Conservation (phyloP, 2,888 invertebrate genomes). For the Leucophora obtusa region DNA sequence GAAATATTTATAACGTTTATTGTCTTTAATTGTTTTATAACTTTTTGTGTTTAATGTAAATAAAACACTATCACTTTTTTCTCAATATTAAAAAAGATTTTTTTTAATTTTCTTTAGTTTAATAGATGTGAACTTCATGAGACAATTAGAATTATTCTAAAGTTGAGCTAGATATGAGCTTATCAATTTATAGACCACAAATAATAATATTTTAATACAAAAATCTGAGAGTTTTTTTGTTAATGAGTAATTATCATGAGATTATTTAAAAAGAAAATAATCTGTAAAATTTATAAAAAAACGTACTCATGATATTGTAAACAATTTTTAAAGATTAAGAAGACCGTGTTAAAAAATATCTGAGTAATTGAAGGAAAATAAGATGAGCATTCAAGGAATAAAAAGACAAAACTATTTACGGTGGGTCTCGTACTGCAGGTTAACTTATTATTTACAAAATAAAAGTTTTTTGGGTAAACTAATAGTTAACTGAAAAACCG, state of each 20-base stretch:
- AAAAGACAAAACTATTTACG: too few relatives aligned
- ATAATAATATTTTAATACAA: constrained; percentile 16
- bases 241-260: background rate
- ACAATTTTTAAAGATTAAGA: too few relatives aligned
- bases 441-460: too few relatives aligned
- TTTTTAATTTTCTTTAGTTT: constrained; percentile 1
- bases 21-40: constrained; percentile 19
- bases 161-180: constrained; percentile 13
- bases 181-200: constrained; percentile 33
- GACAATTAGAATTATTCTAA: constrained; percentile 55
- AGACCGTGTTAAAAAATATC: too few relatives aligned
- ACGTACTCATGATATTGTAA: too few relatives aligned
- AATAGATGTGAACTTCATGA: constrained; percentile 13
- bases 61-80: constrained; percentile 18
- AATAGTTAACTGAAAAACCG: too few relatives aligned
- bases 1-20: constrained; percentile 12
- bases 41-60: constrained; percentile 20
- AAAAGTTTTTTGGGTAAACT: too few relatives aligned
- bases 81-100: background rate
- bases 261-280: constrained; percentile 26
- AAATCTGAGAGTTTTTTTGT: constrained; percentile 24
- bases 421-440: too few relatives aligned
- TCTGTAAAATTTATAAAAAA: too few relatives aligned
- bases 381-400: too few relatives aligned
- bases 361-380: too few relatives aligned